phyloP scores from a whole-genome alignment of 2,888 invertebrate species.

The Vanessa cardui region DNA sequence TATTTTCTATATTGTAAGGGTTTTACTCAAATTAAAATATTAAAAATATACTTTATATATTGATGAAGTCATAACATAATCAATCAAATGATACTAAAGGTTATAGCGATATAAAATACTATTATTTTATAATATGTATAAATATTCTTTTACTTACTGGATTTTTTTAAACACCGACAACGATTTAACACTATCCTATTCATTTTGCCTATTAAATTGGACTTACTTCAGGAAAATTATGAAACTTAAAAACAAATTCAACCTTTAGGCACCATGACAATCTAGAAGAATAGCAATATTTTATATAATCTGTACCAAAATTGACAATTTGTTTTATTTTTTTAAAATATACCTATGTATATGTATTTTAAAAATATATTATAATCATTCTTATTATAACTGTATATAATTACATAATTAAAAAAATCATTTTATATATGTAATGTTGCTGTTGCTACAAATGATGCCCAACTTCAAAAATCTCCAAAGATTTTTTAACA shows the following conservation, averaged over 20 bases:
- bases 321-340: background rate
- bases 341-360: no score
- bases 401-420: no score
- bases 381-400: no score
- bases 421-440: no score
- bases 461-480: no score
- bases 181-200: conserved; percentile 70
- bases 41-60: conserved; percentile 35
- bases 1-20: background rate
- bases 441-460: no score
- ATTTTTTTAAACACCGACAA: conserved; percentile 69
- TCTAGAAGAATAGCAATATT: conserved; percentile 43
- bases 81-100: conserved; percentile 55
- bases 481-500: no score
- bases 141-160: conserved; percentile 61
- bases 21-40: background rate
- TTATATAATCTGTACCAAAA: conserved; percentile 16
- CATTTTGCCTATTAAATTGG: conserved; percentile 56
- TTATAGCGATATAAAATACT: conserved; percentile 56
- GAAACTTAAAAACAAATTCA: conserved; percentile 77
- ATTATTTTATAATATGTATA: conserved; percentile 34
- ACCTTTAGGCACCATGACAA: conserved; percentile 76
- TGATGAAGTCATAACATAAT: conserved; percentile 54
- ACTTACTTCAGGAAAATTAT: conserved; percentile 51
- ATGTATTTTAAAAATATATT: no score